Percentiles rank a stretch among this genome's conserved stretches.
Conservation (phyloP, 2,113 vertebrate genomes). For the Taxidea taxus region DNA sequence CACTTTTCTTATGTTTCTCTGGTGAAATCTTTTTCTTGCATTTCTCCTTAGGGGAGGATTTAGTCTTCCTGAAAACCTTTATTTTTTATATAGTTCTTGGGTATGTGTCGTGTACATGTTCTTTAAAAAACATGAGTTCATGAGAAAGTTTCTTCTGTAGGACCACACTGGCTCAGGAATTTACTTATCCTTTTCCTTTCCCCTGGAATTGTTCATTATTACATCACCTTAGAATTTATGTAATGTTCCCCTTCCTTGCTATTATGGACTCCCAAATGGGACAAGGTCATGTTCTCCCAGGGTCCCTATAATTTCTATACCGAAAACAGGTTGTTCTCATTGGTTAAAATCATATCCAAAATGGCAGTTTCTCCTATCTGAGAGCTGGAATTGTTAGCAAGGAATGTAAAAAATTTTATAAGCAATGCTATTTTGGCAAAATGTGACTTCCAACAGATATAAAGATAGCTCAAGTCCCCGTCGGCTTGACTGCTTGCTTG, state of each 20-base stretch:
- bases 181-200: background rate
- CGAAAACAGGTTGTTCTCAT: constrained; percentile 23
- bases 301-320: constrained; percentile 15
- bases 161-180: background rate
- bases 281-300: background rate
- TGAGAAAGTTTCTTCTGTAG: background rate
- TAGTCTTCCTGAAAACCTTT: background rate
- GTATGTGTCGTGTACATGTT: background rate
- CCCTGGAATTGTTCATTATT: background rate
- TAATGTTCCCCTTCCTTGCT: background rate
- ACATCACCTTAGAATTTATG: background rate
- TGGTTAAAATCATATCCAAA: constrained; percentile 53
- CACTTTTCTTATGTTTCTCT: background rate
- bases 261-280: constrained; percentile 4
- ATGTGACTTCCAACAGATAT: background rate
- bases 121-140: background rate
- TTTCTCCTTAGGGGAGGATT: background rate
- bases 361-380: background rate
- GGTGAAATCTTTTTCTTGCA: background rate
- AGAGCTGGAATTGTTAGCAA: constrained; percentile 22
- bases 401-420: background rate
- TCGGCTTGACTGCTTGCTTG: background rate
- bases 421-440: background rate
- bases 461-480: background rate
- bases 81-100: background rate